A percentile compares a stretch with the other conserved stretches of the same genome.
Conservation (phyloP, 2,113 vertebrate genomes). For the Camelus bactrianus region DNA sequence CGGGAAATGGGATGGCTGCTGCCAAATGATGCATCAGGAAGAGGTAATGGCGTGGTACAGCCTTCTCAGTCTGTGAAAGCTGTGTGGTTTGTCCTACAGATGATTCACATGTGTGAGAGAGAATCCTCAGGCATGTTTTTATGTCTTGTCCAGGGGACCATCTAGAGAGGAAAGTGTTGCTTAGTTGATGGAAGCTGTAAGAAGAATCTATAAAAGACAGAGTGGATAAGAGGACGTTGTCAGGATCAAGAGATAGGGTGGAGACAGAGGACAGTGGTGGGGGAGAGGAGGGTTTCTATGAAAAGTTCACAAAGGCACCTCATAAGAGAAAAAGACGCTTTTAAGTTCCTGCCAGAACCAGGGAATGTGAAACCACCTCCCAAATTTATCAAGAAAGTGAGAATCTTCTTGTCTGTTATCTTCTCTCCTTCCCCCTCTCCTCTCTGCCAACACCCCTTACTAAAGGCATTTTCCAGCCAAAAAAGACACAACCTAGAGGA, state of each 20-base stretch:
- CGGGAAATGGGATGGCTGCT: neutral
- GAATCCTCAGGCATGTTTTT: too few species aligned
- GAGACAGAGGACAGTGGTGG: neutral
- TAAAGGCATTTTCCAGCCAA: neutral
- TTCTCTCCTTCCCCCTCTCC: too few species aligned
- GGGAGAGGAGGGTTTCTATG: neutral
- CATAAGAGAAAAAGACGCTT: neutral
- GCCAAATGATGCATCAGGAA: neutral
- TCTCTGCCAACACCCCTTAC: neutral
- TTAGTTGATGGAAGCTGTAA: neutral
- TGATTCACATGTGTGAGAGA: neutral
- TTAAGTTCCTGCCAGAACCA: neutral
- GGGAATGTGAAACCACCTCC: neutral
- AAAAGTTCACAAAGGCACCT: neutral
- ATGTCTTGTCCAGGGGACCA: neutral
- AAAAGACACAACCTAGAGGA: neutral
- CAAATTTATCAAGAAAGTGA: neutral
- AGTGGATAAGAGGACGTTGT: neutral
- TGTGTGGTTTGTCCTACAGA: neutral
- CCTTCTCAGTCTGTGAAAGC: neutral
- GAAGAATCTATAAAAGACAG: neutral
- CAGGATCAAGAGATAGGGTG: neutral
- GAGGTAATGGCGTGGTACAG: neutral
- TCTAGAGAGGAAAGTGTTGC: neutral
- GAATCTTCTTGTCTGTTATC: neutral